These are phyloP conservation scores for Amazona finschi DNA, from an alignment of 2,797 vertebrate genomes.

Conservation along the genomic window DNA sequence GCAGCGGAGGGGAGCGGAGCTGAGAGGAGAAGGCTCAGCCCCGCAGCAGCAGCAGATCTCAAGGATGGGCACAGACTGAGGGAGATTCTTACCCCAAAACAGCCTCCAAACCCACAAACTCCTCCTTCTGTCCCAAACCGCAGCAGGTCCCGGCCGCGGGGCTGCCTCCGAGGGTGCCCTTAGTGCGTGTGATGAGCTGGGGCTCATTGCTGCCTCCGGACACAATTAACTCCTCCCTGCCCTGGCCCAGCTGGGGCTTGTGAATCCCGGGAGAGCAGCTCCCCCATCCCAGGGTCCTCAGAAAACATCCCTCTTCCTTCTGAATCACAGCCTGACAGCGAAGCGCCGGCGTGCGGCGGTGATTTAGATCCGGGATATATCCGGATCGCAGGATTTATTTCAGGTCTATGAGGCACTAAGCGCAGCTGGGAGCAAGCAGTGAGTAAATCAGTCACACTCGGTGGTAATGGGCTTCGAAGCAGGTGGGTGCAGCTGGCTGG, in stretches of 20 bases:
- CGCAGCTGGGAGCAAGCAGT: neutral
- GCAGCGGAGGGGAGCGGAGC: neutral
- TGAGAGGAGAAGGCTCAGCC: neutral
- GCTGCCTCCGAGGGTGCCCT: neutral
- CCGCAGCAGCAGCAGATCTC: rapidly evolving
- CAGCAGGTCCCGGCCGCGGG: neutral
- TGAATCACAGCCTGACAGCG: neutral
- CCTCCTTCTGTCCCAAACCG: neutral
- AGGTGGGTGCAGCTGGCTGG: neutral
- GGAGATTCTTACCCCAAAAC: neutral
- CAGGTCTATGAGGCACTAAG: neutral
- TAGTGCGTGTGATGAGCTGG: neutral
- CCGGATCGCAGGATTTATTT: neutral
- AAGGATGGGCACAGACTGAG: neutral
- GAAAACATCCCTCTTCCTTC: neutral
- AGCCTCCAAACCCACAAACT: neutral
- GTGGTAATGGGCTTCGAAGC: neutral
- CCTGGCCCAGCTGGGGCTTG: neutral
- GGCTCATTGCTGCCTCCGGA: neutral
- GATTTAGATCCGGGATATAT: neutral
- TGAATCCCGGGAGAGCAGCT: neutral
- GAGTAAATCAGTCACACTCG: neutral
- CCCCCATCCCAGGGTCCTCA: neutral
- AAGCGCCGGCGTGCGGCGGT: neutral
- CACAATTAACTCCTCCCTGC: slow-evolving; percentile 21